Evolutionary conservation across 2,888 invertebrate genomes (phyloP), one percentile per base, ranked within the genome.

Genomic region (Myopa testacea): DNA sequence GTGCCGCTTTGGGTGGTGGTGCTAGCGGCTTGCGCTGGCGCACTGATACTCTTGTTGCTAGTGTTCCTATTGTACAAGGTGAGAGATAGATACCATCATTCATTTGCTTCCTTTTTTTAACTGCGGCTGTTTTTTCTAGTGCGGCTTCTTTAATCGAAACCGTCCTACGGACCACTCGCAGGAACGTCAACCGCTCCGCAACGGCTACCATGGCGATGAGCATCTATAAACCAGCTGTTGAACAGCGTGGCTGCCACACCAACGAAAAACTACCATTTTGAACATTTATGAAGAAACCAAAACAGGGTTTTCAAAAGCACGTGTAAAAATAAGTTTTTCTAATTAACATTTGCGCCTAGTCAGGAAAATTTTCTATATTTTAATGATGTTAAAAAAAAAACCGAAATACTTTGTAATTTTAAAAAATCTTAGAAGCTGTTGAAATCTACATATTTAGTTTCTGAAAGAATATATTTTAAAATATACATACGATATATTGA

Each of bases 71-170:
- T 97, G 0, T 95, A 96, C 87, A 96, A 95, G 93, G 96, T 96
- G 88, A 78, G 58, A 63, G 60, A 60, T 10, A 10, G 37, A 19
- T 3, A 12, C n/a, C 5, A 8, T 10, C 5, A 55, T 55, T 55
- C 55, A 55, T 55, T 10, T 55, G 3, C 5, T 3, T 16, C n/a
- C 16, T 16, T 10, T 55, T 4, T 16, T 16, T 2, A 63, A 52
- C 10, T 45, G 26, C 26, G 26, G 26, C 26, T 26, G 26, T 26
- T 65, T 70, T 74, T 90, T 91, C 50, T 90, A 97, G 96, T 95
- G 95, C 88, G 97, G 97, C 80, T 97, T 97, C 93, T 97, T 97
- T 92, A 96, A 96, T 88, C 93, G 97, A 86, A 95, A 96, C 90
- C 93, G 97, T 40, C 96, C 96, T 70, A 92, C 93, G 1, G 93